Evolutionary conservation across 2,113 vertebrate species (phyloP), one percentile per base, ranked within the genome.

Genomic region (Amazona vittata): DNA sequence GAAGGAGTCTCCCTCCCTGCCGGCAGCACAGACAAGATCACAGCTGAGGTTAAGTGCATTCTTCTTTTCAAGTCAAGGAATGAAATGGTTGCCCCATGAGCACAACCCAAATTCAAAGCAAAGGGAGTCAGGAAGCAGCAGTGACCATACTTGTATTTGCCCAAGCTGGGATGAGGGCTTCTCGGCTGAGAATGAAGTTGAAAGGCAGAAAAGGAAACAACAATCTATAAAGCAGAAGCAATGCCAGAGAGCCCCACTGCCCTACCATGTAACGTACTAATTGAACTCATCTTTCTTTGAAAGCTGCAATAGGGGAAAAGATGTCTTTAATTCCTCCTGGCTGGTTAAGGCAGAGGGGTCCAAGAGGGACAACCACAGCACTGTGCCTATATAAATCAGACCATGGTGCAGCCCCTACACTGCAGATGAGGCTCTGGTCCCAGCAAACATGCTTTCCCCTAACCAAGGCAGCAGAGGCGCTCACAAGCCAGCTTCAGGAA

Each of bases 261-360:
- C 41, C 73, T 35, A 2, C 25, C 7, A 24, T 35, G 3, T 25
- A 5, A 6, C 14, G 3, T 29, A 20, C 24, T 59, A 37, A 63
- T 9, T 12, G 10, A 46, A 49, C 79, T 5, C 17, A 41, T 10
- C 39, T 63, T 68, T 10, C 39, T 63, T 68, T 71, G 43, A 47
- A 62, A 77, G 35, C 33, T 50, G 4, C 12, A 43, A 20, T 2
- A 35, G 0, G 0, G 29, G 1, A 5, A 2, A 5, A 11, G 21
- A 63, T 8, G 3, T 2, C n/a, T 79, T 62, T 3, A 33, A 20
- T 65, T 77, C 19, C 53, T 49, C 46, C 21, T 64, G 37, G 8
- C 25, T 86, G 80, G 7, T 43, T 37, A 50, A 1, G 5, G 39
- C 19, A n/a, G 47, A 20, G 7, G 22, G 19, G 16, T 19, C 62